These are phyloP conservation scores for Rhynchophorus ferrugineus DNA, from an alignment of 1,140 invertebrate species.

Conservation along the genomic window DNA sequence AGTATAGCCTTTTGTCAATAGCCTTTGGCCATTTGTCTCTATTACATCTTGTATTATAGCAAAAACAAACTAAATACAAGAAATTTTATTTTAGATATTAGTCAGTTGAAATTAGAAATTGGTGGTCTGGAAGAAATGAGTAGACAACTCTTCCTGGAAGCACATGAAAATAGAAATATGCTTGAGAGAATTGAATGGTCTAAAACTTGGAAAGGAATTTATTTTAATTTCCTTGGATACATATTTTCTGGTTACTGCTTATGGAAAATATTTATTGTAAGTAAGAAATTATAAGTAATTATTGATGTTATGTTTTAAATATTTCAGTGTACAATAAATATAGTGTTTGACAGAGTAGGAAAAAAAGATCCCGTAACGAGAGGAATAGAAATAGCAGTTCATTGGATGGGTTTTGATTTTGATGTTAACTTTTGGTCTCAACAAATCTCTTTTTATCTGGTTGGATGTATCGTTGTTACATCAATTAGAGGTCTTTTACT, in stretches of 20 bases:
- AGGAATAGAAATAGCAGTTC: conserved; percentile 93
- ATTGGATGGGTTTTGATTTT: conserved; percentile 94
- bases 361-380: conserved; percentile 97
- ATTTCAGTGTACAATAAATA: conserved; percentile 89
- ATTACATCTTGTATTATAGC: too few species aligned
- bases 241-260: conserved; percentile 98
- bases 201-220: conserved; percentile 94
- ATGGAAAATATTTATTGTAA: conserved; percentile 99
- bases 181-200: conserved; percentile 91
- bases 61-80: too few species aligned
- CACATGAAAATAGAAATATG: conserved; percentile 90
- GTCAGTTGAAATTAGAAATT: conserved; percentile 80
- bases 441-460: conserved; percentile 93
- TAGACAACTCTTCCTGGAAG: conserved; percentile 91
- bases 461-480: conserved; percentile 97
- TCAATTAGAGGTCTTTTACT: conserved; percentile 93
- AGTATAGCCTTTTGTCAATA: background rate
- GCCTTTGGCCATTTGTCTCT: too few species aligned
- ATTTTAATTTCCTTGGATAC: conserved; percentile 97
- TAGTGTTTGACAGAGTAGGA: conserved; percentile 97
- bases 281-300: too few species aligned
- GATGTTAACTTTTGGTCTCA: conserved; percentile 99
- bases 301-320: conserved; percentile 7
- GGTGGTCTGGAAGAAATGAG: conserved; percentile 83
- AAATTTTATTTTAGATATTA: conserved; percentile 67